Base-by-base conservation (phyloP, 1,140 invertebrate species). In the Glomeris maerens region DNA sequence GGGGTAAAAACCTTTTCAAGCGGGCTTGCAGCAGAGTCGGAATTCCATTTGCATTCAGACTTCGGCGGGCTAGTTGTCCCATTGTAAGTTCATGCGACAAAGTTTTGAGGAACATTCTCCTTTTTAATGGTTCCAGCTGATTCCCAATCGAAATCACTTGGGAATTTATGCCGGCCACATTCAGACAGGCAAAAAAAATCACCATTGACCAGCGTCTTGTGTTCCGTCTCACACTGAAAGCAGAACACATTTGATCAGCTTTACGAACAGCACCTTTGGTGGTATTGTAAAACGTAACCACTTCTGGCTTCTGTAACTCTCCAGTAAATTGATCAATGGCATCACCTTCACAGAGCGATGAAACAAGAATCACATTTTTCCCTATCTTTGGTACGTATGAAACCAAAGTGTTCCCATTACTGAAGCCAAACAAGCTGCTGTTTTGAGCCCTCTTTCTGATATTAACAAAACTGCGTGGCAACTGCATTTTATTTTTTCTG, bases 211-310 rank as follows among this genome's bases (percentile, higher is more conserved):
- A 59, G 14, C 59, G n/a, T 27, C 29, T 52, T 5, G 44, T 51
- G 7, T 52, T 55, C 21, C 56, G 23, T n/a, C 4, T 23, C n/a
- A 39, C 17, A 20, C 45, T 55, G 49, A 52, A 59, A 23, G 13
- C 29, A 27, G 45, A 47, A 48, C 48, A 59, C 45, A 61, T 55
- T 52, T 56, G 42, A 55, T 70, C 63, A 41, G 64, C 60, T 13
- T 47, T 60, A 57, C 67, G 61, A 1, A 68, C 64, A 7, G 62
- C 65, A 17, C 59, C 55, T 59, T 70, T 72, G 2, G 60, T 66
- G 27, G 52, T 13, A 58, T 72, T 69, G 49, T 70, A 71, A 49
- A 61, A 60, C 40, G 54, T 31, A 31, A 70, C 60, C 3, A 70
- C 63, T 31, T 65, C 55, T 13, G 66, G 64, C 52, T 66, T 68